A percentile compares a stretch with the other conserved stretches of the same genome.
These are phyloP conservation scores for Crotophaga sulcirostris DNA, from an alignment of 2,113 vertebrate genomes.

Conservation along the genomic window DNA sequence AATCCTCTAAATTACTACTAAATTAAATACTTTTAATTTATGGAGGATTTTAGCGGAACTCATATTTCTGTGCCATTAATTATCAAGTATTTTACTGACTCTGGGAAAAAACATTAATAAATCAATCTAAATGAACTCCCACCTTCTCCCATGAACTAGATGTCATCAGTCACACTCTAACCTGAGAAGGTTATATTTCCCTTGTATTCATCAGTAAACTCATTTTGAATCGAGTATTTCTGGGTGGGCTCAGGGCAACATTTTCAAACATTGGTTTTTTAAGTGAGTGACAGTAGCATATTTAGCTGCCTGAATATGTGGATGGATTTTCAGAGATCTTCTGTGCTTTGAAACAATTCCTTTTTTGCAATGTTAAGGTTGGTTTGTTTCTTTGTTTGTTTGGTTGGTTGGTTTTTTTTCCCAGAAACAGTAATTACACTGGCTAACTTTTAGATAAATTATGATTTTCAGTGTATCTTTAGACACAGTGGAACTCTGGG, in stretches of 20 bases:
- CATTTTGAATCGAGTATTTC: not conserved
- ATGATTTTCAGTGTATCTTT: not conserved
- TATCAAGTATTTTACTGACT: slow-evolving; percentile 24
- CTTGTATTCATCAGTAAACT: not conserved
- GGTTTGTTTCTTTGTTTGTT: not conserved
- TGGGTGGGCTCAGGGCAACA: not conserved
- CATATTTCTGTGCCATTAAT: slow-evolving; percentile 30
- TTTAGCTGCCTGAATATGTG: not conserved
- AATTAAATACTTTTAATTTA: slow-evolving; percentile 61
- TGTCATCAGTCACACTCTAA: slow-evolving; percentile 18
- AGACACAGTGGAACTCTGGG: not conserved
- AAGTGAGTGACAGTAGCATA: not conserved
- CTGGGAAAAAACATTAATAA: slow-evolving; percentile 35
- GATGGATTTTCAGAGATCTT: slow-evolving; percentile 10
- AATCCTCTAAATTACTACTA: slow-evolving; percentile 54
- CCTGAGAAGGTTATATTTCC: not conserved
- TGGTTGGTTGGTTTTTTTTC: not conserved
- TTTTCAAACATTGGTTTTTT: not conserved
- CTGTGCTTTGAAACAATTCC: not conserved
- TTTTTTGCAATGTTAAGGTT: not conserved
- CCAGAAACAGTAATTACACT: not conserved
- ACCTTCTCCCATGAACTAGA: not conserved
- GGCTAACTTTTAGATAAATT: not conserved
- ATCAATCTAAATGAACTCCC: slow-evolving; percentile 30
- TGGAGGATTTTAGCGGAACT: slow-evolving; percentile 27